These are phyloP conservation scores for Poecilia latipinna DNA, from an alignment of 2,113 vertebrate genomes.

Conservation along the genomic window DNA sequence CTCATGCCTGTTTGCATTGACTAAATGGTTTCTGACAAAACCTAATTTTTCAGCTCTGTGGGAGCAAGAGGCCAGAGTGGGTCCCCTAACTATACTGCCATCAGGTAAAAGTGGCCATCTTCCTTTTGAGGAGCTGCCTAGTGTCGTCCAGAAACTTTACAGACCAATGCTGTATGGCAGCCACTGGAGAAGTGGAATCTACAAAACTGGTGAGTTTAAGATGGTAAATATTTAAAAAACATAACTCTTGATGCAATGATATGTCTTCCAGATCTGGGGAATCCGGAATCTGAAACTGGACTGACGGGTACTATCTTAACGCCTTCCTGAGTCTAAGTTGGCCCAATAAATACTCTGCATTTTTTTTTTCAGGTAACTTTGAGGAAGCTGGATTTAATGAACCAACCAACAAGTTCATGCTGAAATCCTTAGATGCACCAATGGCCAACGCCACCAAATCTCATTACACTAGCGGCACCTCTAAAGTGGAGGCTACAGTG, in stretches of 20 bases:
- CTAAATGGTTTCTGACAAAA: background rate
- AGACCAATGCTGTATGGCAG: constrained; percentile 49
- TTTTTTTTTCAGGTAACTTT: constrained; percentile 15
- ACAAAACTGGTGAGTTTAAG: background rate
- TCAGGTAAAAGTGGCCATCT: constrained; percentile 26
- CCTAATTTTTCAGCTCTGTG: constrained; percentile 14
- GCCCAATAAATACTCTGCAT: background rate
- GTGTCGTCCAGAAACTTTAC: constrained; percentile 21
- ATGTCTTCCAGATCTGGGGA: constrained; percentile 2
- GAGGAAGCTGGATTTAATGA: background rate
- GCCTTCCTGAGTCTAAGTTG: too few species aligned
- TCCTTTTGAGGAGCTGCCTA: constrained; percentile 35
- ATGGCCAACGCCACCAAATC: background rate
- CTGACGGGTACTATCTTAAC: constrained; percentile 9
- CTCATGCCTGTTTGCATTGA: background rate
- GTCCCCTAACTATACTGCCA: constrained; percentile 63
- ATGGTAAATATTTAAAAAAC: background rate
- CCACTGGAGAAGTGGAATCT: constrained; percentile 57
- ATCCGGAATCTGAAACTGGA: too few species aligned
- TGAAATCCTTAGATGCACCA: fast-evolving
- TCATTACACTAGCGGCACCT: background rate
- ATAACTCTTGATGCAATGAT: background rate
- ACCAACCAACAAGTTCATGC: fast-evolving
- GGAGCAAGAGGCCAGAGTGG: constrained; percentile 53
- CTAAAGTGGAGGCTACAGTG: too few species aligned